phyloP scores from a whole-genome alignment of 2,797 vertebrate genomes.

The Sarcoramphus papa region DNA sequence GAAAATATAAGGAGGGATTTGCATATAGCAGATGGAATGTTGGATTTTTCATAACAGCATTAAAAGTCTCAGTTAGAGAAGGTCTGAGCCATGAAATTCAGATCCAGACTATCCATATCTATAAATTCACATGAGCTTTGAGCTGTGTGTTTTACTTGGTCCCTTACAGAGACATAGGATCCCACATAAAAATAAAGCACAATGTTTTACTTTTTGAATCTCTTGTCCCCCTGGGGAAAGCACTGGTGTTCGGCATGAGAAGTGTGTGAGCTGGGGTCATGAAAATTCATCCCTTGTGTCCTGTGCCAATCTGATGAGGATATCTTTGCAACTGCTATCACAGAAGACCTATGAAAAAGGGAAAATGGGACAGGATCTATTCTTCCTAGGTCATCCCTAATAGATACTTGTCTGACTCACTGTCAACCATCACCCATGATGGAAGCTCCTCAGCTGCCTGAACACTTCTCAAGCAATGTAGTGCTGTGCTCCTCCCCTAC shows the following conservation, averaged over 20 bases:
- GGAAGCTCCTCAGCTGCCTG: background rate
- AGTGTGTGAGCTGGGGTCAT: fast-evolving
- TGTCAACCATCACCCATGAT: background rate
- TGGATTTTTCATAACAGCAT: background rate
- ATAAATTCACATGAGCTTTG: background rate
- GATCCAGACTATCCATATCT: background rate
- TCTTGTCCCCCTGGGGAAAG: background rate
- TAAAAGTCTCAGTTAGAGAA: background rate
- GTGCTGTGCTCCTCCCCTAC: background rate
- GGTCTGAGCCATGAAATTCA: background rate
- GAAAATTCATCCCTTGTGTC: background rate
- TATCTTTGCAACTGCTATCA: background rate
- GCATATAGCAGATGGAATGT: background rate
- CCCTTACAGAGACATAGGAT: background rate
- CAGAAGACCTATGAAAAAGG: background rate
- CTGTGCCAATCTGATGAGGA: fast-evolving
- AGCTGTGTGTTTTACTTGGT: background rate
- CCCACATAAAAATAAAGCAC: background rate
- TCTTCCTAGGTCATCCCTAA: background rate
- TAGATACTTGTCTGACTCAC: too few relatives aligned
- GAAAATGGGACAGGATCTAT: background rate
- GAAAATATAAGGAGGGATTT: slow-evolving; percentile 32
- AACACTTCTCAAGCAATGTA: background rate
- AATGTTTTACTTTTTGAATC: background rate
- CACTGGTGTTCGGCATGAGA: background rate